phyloP scores from a whole-genome alignment of 2,888 invertebrate genomes.

The Listrodromus nycthemerus region DNA sequence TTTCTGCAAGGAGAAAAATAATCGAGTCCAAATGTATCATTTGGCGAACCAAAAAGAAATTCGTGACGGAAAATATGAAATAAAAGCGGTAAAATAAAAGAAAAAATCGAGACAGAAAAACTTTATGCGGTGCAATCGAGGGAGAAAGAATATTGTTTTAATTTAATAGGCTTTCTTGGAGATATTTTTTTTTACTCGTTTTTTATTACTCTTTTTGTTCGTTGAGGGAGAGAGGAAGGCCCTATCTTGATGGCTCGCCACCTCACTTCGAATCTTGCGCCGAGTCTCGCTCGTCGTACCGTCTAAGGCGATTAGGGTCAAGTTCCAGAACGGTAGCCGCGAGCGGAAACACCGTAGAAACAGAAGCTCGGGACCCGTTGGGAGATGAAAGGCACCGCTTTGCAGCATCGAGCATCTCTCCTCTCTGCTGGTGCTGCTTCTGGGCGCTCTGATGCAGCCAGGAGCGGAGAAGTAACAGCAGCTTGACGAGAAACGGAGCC shows the following conservation, averaged over 20 bases:
- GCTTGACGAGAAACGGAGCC: constrained; percentile 59
- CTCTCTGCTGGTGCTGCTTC: constrained; percentile 72
- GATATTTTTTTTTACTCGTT: no score
- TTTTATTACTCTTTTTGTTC: background rate
- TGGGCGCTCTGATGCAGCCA: constrained; percentile 68
- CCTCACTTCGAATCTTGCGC: constrained; percentile 40
- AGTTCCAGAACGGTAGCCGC: constrained; percentile 81
- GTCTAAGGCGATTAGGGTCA: constrained; percentile 80
- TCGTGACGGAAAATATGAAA: no score
- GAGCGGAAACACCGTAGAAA: constrained; percentile 82
- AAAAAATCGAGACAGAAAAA: background rate
- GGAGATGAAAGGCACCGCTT: constrained; percentile 80
- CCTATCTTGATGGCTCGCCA: constrained; percentile 45
- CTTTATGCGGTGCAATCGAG: constrained; percentile 26
- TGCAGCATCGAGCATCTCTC: constrained; percentile 66
- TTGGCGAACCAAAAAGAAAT: no score
- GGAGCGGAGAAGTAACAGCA: constrained; percentile 42
- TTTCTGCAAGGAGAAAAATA: no score
- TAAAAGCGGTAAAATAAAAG: no score
- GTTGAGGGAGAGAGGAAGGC: constrained; percentile 21
- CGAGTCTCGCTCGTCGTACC: constrained; percentile 65
- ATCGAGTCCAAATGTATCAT: background rate
- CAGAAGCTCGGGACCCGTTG: constrained; percentile 80
- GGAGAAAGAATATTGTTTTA: background rate
- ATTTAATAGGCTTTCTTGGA: no score